Conservation (phyloP, 2,888 invertebrate species). For the Phyto melanocephala region DNA sequence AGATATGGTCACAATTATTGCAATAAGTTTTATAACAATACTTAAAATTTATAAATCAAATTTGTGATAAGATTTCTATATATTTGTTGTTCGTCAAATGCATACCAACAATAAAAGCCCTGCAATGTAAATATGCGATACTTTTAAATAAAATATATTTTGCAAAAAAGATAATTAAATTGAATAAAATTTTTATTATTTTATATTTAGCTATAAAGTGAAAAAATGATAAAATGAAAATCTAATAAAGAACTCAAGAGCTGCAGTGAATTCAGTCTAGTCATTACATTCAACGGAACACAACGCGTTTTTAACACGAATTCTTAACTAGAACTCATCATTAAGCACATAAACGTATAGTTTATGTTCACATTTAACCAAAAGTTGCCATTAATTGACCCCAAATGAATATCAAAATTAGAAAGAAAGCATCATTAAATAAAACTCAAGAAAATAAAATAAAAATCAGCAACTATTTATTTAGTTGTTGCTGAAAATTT, state of each 20-base stretch:
- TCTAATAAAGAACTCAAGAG: slow-evolving; percentile 15
- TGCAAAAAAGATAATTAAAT: background rate
- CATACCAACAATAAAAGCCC: background rate
- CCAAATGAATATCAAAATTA: slow-evolving; percentile 9
- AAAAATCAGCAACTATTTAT: background rate
- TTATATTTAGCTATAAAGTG: background rate
- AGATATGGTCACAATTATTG: background rate
- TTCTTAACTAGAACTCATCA: background rate
- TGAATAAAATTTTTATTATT: background rate
- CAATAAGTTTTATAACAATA: background rate
- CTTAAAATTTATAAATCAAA: background rate
- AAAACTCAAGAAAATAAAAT: background rate
- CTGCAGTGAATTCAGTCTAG: slow-evolving; percentile 1
- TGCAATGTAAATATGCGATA: no score
- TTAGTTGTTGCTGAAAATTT: background rate
- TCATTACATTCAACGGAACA: background rate
- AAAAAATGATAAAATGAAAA: slow-evolving; percentile 20
- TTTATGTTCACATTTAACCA: background rate
- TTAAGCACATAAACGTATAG: background rate
- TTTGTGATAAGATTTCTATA: slow-evolving; percentile 5
- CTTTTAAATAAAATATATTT: background rate
- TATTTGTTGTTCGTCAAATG: background rate
- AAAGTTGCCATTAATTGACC: slow-evolving; percentile 46
- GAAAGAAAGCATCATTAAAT: slow-evolving; percentile 9
- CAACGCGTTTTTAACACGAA: slow-evolving; percentile 2